A percentile compares a stretch with the other conserved stretches of the same genome.
phyloP scores from a whole-genome alignment of 1,140 invertebrate species.

The Metopolophium dirhodum region DNA sequence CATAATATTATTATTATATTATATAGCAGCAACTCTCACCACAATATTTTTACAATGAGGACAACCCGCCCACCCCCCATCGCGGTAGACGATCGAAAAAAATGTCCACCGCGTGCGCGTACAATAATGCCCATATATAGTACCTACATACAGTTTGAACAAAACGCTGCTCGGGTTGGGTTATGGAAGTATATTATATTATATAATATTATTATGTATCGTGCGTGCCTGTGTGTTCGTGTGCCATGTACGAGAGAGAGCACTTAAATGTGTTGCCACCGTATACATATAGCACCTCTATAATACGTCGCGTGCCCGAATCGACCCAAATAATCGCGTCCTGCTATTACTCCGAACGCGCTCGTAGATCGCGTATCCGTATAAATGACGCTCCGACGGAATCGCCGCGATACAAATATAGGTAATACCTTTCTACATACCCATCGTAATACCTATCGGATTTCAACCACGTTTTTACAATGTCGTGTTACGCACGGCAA shows the following conservation, averaged over 20 bases:
- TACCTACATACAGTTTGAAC: no score
- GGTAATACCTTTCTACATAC: not conserved
- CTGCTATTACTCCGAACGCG: conserved; percentile 16
- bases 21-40: not conserved
- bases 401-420: not conserved
- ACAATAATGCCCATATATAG: no score
- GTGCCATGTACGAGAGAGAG: no score
- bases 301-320: not conserved
- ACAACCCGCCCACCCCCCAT: no score
- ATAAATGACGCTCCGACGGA: not conserved
- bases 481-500: no score
- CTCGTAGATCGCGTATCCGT: conserved; percentile 13
- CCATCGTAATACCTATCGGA: not conserved
- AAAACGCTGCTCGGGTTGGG: not conserved
- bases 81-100: no score
- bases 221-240: not conserved
- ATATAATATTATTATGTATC: no score
- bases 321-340: not conserved
- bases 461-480: not conserved
- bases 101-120: no score
- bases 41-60: no score
- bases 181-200: no score
- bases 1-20: not conserved
- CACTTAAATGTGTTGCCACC: not conserved
- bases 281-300: no score